phyloP scores from a whole-genome alignment of 2,888 invertebrate genomes.

The Linyphia triangularis region DNA sequence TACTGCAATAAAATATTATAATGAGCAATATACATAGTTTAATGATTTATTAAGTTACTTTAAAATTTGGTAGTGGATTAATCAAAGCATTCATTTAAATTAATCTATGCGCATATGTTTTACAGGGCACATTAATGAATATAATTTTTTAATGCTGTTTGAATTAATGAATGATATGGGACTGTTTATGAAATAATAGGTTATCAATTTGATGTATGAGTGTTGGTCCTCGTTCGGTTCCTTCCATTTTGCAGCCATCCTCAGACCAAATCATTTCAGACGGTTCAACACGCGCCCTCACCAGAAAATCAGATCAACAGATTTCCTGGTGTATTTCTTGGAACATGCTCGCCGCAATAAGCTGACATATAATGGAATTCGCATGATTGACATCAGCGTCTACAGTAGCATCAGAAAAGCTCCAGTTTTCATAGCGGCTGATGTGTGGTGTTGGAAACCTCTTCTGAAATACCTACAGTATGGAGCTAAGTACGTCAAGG shows the following conservation, averaged over 20 bases:
- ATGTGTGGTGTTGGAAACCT: slow-evolving; percentile 54
- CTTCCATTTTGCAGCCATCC: slow-evolving; percentile 44
- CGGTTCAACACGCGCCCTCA: neutral
- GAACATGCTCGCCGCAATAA: slow-evolving; percentile 40
- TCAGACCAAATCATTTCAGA: slow-evolving; percentile 11
- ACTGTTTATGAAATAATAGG: too few species aligned
- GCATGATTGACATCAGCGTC: slow-evolving; percentile 60
- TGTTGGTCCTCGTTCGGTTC: slow-evolving; percentile 51
- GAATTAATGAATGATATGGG: too few species aligned
- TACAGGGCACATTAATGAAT: too few species aligned
- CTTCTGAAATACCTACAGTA: slow-evolving; percentile 58
- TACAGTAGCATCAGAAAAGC: slow-evolving; percentile 39
- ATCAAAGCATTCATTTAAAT: too few species aligned
- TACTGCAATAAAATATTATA: too few species aligned
- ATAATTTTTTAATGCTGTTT: too few species aligned
- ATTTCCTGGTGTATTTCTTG: slow-evolving; percentile 45
- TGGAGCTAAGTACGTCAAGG: slow-evolving; percentile 48
- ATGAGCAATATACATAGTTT: too few species aligned
- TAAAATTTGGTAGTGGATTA: too few species aligned
- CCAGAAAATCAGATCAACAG: neutral
- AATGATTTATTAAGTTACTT: too few species aligned
- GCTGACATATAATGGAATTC: slow-evolving; percentile 4
- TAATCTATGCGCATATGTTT: too few species aligned
- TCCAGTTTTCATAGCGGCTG: slow-evolving; percentile 49
- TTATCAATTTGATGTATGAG: slow-evolving; percentile 49